These are phyloP conservation scores for Drosophila affinis DNA, from an alignment of 2,888 invertebrate species.

Conservation along the genomic window DNA sequence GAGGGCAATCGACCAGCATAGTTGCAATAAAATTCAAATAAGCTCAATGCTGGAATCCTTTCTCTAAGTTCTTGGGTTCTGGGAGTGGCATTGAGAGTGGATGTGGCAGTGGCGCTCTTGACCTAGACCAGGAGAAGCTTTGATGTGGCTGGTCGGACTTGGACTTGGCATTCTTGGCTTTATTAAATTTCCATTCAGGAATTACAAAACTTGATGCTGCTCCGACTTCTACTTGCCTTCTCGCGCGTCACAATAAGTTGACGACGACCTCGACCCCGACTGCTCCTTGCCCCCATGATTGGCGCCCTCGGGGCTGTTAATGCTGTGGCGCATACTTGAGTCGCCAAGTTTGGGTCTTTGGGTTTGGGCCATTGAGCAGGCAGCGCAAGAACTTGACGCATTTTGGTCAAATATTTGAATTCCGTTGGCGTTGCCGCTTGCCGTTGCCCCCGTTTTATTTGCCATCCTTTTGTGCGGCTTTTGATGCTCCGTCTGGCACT, in stretches of 20 bases:
- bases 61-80: not conserved
- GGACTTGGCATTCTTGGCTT: conserved; percentile 63
- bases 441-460: conserved; percentile 36
- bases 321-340: conserved; percentile 38
- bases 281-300: conserved; percentile 10
- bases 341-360: conserved; percentile 1
- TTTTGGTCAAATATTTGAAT: conserved; percentile 74
- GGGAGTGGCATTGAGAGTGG: no score
- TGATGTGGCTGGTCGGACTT: conserved; percentile 61
- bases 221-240: conserved; percentile 12
- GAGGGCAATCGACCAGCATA: conserved; percentile 67
- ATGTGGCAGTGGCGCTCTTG: conserved; percentile 49
- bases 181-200: conserved; percentile 68
- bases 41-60: conserved; percentile 46
- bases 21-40: conserved; percentile 55
- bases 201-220: conserved; percentile 52
- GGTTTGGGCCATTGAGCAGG: conserved; percentile 6
- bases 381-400: conserved; percentile 61
- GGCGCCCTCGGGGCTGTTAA: conserved; percentile 36
- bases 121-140: conserved; percentile 48
- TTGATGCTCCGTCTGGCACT: not conserved
- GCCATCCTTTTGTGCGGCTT: conserved; percentile 2
- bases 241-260: conserved; percentile 14
- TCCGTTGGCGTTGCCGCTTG: conserved; percentile 33
- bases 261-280: conserved; percentile 4